Base-by-base conservation (phyloP, 2,113 vertebrate species). In the Alligator sinensis region DNA sequence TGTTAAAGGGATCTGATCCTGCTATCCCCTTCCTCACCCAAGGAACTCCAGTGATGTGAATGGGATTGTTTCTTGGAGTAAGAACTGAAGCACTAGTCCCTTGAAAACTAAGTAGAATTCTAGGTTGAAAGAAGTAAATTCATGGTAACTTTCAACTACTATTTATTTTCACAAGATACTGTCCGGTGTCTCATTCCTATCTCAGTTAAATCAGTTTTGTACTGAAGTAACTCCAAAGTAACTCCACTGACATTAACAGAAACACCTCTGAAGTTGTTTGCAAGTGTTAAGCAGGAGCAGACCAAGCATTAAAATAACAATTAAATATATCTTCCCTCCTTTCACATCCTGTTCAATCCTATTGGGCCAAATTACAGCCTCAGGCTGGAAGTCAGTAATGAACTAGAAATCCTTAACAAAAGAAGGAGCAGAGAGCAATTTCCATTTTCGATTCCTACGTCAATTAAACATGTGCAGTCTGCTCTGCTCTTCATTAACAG, bases 181-280 rank as follows among this genome's bases (percentile, higher is more conserved):
- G 3, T 11, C n/a, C 88, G 17, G 5, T 1, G 2, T 0, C 13
- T 6, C 30, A 4, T n/a, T 66, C 62, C 54, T 47, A 18, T 30
- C 47, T 68, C 24, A 2, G 28, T 22, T n/a, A 15, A 5, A 16
- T 19, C 4, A 10, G 21, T 6, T 57, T 57, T 24, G 8, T 13
- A 34, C 30, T 70, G 30, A 47, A 47, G 47, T 47, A 47, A 47
- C 9, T 12, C 5, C 1, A 74, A 13, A 68, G 10, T 13, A 38
- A 60, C 21, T 34, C 57, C 57, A 78, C 11, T 34, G n/a, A 78
- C 59, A 22, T 34, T 21, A 78, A n/a, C 19, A 30, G 58, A 16
- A 11, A n/a, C 59, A 34, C 21, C 30, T 79, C 30, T 34, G n/a
- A 15, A 34, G 30, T 79, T n/a, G 34, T n/a, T 24, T 38, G 30